These are phyloP conservation scores for Corbicula japonica DNA, from an alignment of 2,888 invertebrate genomes.

Conservation along the genomic window DNA sequence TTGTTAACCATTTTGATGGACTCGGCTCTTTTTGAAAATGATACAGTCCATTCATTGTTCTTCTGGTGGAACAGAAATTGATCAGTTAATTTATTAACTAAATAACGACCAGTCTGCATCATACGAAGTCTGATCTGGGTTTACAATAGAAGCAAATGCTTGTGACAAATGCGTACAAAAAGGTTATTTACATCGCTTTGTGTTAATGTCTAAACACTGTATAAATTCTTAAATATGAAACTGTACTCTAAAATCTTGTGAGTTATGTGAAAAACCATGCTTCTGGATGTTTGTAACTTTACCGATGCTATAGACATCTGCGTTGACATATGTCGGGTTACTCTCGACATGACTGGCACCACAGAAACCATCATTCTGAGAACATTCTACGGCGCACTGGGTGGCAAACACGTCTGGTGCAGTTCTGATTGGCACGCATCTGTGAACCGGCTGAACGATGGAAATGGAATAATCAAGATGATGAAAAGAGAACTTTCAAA, in stretches of 20 bases:
- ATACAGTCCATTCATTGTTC: too few relatives aligned
- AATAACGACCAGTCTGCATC: neutral
- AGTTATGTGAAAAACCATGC: neutral
- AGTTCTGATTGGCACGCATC: neutral
- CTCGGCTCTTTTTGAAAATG: too few relatives aligned
- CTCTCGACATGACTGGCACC: neutral
- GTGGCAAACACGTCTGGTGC: neutral
- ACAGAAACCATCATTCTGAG: neutral
- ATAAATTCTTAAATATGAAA: neutral
- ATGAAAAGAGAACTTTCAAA: neutral
- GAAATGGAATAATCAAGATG: too few relatives aligned
- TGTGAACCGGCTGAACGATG: neutral
- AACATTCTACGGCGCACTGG: neutral
- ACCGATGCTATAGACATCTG: slow-evolving; percentile 13
- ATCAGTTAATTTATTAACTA: too few relatives aligned
- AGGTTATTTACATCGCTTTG: neutral
- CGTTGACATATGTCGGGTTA: neutral
- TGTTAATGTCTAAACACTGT: neutral
- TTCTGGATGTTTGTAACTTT: neutral
- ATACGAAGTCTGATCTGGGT: neutral
- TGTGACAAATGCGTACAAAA: neutral
- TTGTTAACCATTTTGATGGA: too few relatives aligned
- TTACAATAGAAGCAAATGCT: neutral
- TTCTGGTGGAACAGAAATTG: too few relatives aligned
- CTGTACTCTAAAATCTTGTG: neutral